Percentiles rank a stretch among this genome's conserved stretches.
phyloP scores from a whole-genome alignment of 2,113 vertebrate species.

The Dromiciops gliroides region DNA sequence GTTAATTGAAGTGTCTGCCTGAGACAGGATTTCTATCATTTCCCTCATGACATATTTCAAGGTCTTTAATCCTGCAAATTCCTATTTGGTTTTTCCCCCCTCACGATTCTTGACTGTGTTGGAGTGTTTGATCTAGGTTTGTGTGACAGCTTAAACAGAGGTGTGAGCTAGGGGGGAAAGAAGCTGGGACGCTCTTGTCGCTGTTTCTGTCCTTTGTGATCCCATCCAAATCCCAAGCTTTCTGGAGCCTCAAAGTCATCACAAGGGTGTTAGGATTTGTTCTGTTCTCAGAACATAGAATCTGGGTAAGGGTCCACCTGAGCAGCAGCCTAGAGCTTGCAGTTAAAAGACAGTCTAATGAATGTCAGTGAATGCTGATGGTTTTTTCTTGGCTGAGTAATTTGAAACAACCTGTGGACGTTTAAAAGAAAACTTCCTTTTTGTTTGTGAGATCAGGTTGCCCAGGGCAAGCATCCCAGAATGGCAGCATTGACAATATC shows the following conservation, averaged over 20 bases:
- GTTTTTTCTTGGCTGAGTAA: not conserved
- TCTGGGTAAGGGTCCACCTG: not conserved
- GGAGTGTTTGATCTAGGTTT: constrained; percentile 24
- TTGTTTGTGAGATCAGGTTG: not conserved
- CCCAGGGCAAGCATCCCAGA: not conserved
- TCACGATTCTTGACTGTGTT: not conserved
- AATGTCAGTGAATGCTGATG: not conserved
- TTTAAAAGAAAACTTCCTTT: not conserved
- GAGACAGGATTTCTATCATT: not conserved
- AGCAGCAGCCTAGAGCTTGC: not conserved
- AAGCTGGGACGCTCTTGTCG: not conserved
- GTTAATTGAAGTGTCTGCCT: constrained; percentile 34
- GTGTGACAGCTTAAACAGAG: constrained; percentile 54
- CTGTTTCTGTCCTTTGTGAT: constrained; percentile 55
- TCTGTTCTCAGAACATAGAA: not conserved
- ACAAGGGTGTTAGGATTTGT: constrained; percentile 20
- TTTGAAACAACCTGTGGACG: not conserved
- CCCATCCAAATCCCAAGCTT: constrained; percentile 42
- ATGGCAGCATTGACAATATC: no score
- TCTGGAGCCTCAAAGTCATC: constrained; percentile 48
- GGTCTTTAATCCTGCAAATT: not conserved
- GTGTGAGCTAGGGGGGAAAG: constrained; percentile 44
- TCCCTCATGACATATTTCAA: not conserved
- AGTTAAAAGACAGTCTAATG: constrained; percentile 24
- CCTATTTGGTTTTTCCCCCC: not conserved